phyloP scores from a whole-genome alignment of 2,888 invertebrate genomes.

The Polydrusus tereticollis region DNA sequence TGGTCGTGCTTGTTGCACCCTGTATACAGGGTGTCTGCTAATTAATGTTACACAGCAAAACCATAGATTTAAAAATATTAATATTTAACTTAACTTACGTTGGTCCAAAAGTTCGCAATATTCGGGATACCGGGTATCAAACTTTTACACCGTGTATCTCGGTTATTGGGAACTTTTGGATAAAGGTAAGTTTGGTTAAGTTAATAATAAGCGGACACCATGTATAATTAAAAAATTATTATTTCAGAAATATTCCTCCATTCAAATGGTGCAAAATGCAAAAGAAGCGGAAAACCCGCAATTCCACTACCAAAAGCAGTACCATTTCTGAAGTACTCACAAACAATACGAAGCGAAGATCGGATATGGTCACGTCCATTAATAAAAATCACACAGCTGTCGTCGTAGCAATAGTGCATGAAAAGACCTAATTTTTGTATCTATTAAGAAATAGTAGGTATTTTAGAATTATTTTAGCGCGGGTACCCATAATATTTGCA shows the following conservation, averaged over 20 bases:
- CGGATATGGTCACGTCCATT: conserved; percentile 49
- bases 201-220: neutral
- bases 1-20: too few species aligned
- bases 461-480: neutral
- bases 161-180: too few species aligned
- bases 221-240: too few species aligned
- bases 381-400: conserved; percentile 53
- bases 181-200: too few species aligned
- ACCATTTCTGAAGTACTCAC: conserved; percentile 61
- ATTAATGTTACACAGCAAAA: too few species aligned
- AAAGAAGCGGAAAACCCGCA: conserved; percentile 51
- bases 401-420: conserved; percentile 45
- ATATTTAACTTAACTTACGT: too few species aligned
- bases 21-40: too few species aligned
- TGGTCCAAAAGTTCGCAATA: too few species aligned
- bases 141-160: too few species aligned
- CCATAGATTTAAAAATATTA: too few species aligned
- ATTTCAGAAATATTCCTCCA: conserved; percentile 58
- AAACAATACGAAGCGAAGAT: conserved; percentile 46
- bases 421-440: conserved; percentile 39
- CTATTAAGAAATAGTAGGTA: neutral
- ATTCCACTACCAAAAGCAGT: conserved; percentile 69
- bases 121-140: too few species aligned
- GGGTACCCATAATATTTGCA: neutral
- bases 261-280: conserved; percentile 60